Evolutionary conservation across 2,888 invertebrate genomes (phyloP).

Genomic region (Meta bourneti): DNA sequence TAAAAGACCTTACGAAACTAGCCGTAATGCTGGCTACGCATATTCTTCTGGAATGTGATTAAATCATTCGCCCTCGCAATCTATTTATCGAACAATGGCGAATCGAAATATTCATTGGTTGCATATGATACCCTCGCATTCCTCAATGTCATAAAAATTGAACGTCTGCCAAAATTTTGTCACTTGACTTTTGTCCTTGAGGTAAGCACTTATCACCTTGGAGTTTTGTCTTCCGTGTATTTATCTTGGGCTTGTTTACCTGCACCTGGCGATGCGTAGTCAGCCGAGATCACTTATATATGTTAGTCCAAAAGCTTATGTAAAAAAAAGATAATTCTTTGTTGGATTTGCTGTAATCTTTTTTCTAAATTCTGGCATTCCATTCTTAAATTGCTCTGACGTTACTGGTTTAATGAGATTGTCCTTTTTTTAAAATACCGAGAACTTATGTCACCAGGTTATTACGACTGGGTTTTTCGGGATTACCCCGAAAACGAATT

Average conservation of each 20-base stretch:
- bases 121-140: conserved; percentile 23
- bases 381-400: too few relatives aligned
- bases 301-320: too few relatives aligned
- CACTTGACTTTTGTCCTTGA: not conserved
- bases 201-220: not conserved
- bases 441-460: too few relatives aligned
- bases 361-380: too few relatives aligned
- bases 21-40: not conserved
- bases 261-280: not conserved
- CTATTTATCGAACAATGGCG: conserved; percentile 15
- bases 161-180: conserved; percentile 37
- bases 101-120: conserved; percentile 26
- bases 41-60: not conserved
- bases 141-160: conserved; percentile 31
- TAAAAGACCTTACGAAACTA: too few relatives aligned
- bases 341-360: too few relatives aligned
- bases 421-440: too few relatives aligned
- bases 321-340: too few relatives aligned
- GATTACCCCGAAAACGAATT: too few relatives aligned
- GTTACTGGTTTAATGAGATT: too few relatives aligned
- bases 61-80: not conserved
- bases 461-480: too few relatives aligned
- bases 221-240: conserved; percentile 1
- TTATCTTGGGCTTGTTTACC: not conserved
- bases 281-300: not conserved